Percentiles rank a stretch among this genome's conserved stretches.
These are phyloP conservation scores for Loxodonta africana DNA, from an alignment of 2,113 vertebrate species.

Conservation along the genomic window DNA sequence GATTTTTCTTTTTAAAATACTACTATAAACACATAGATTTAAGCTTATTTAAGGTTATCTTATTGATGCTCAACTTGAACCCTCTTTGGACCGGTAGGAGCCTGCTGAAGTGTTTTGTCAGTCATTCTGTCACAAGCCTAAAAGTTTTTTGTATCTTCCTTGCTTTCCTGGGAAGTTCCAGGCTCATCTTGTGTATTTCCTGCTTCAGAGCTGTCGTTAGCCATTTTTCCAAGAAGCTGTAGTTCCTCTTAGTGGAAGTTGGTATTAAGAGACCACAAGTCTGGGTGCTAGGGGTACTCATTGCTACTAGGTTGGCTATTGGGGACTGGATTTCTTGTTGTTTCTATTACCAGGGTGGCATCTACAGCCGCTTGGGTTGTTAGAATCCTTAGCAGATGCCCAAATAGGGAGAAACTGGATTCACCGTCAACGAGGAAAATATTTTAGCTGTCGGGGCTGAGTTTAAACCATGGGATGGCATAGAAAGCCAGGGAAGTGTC, in stretches of 20 bases:
- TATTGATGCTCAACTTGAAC: neutral
- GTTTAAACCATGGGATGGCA: neutral
- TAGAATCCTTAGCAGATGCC: neutral
- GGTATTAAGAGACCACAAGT: neutral
- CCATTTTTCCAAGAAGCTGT: slow-evolving; percentile 11
- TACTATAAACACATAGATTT: neutral
- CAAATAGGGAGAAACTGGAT: neutral
- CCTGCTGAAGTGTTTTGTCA: neutral
- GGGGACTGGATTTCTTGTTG: neutral
- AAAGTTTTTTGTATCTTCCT: neutral
- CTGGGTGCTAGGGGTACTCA: neutral
- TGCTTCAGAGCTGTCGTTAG: neutral
- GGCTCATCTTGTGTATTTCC: neutral
- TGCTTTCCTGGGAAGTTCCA: slow-evolving; percentile 23
- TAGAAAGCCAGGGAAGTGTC: neutral
- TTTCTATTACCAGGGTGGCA: neutral
- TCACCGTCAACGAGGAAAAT: neutral
- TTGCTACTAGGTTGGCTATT: neutral
- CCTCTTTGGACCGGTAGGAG: neutral
- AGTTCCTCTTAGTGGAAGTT: neutral
- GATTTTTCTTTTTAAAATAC: neutral
- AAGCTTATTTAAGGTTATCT: neutral
- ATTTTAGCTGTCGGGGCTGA: neutral
- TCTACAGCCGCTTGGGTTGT: neutral
- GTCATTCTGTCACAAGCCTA: neutral